These are phyloP conservation scores for Micrasema minimum DNA, from an alignment of 1,140 invertebrate species.

Conservation along the genomic window DNA sequence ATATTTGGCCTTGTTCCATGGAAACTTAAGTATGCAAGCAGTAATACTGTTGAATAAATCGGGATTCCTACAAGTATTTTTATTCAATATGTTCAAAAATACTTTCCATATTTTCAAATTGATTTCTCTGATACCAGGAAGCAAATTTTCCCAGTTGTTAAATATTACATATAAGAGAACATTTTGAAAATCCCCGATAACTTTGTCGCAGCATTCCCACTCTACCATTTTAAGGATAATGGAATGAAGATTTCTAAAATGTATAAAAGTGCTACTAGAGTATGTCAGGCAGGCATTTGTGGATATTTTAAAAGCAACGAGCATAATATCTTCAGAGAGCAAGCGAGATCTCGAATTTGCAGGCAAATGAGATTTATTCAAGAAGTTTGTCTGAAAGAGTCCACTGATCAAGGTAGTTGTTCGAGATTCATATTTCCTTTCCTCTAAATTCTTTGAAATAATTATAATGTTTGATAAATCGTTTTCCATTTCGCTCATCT, in stretches of 20 bases:
- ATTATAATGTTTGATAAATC: constrained; percentile 9
- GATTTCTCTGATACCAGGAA: constrained; percentile 61
- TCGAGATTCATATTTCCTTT: constrained; percentile 12
- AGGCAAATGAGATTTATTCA: constrained; percentile 48
- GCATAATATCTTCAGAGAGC: constrained; percentile 51
- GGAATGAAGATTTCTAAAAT: constrained; percentile 61
- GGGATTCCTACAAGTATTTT: constrained; percentile 54
- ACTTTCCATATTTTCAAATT: constrained; percentile 58
- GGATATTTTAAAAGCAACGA: constrained; percentile 55
- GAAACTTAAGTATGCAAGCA: constrained; percentile 55
- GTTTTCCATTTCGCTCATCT: constrained; percentile 14
- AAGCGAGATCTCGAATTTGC: constrained; percentile 34
- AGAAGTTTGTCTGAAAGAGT: constrained; percentile 61
- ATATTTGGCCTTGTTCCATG: constrained; percentile 66
- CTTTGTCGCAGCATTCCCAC: constrained; percentile 55
- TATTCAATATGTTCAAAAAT: constrained; percentile 54
- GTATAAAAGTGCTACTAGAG: constrained; percentile 59
- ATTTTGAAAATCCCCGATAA: constrained; percentile 55
- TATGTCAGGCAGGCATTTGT: constrained; percentile 60
- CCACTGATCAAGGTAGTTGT: constrained; percentile 59
- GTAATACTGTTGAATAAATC: constrained; percentile 56
- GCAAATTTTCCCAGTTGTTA: constrained; percentile 65
- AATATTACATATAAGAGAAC: constrained; percentile 60
- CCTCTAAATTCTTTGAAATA: neutral
- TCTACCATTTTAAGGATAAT: constrained; percentile 59